These are phyloP conservation scores for Drepana falcataria DNA, from an alignment of 2,888 invertebrate genomes.

Conservation along the genomic window DNA sequence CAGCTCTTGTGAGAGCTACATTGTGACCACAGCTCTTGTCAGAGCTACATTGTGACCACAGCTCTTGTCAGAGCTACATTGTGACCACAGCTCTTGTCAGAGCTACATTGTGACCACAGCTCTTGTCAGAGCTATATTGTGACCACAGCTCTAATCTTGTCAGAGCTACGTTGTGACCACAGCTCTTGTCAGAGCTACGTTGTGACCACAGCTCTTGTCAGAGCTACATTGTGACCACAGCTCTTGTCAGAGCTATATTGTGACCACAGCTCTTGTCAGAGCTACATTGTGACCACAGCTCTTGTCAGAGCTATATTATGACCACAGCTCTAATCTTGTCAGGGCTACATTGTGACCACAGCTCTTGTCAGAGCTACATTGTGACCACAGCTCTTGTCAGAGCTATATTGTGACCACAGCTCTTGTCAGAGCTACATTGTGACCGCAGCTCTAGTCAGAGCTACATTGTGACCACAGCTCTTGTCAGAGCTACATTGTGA, in stretches of 20 bases:
- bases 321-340: background rate
- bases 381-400: slow-evolving; percentile 13
- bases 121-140: slow-evolving; percentile 12
- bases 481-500: slow-evolving; percentile 4
- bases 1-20: slow-evolving; percentile 7
- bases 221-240: slow-evolving; percentile 3
- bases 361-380: slow-evolving; percentile 8
- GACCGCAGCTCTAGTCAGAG: slow-evolving; percentile 7
- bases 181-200: slow-evolving; percentile 3
- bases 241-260: slow-evolving; percentile 8
- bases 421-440: slow-evolving; percentile 8
- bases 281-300: slow-evolving; percentile 7
- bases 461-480: slow-evolving; percentile 5
- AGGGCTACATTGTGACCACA: background rate
- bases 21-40: slow-evolving; percentile 8
- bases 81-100: slow-evolving; percentile 7
- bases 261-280: slow-evolving; percentile 9
- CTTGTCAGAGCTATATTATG: slow-evolving; percentile 5
- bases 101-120: slow-evolving; percentile 9
- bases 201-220: slow-evolving; percentile 6
- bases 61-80: background rate
- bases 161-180: slow-evolving; percentile 6
- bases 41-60: slow-evolving; percentile 4
- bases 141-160: slow-evolving; percentile 11
- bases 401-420: slow-evolving; percentile 8